Conservation (phyloP, 2,797 vertebrate species). For the Meriones psammophilus region DNA sequence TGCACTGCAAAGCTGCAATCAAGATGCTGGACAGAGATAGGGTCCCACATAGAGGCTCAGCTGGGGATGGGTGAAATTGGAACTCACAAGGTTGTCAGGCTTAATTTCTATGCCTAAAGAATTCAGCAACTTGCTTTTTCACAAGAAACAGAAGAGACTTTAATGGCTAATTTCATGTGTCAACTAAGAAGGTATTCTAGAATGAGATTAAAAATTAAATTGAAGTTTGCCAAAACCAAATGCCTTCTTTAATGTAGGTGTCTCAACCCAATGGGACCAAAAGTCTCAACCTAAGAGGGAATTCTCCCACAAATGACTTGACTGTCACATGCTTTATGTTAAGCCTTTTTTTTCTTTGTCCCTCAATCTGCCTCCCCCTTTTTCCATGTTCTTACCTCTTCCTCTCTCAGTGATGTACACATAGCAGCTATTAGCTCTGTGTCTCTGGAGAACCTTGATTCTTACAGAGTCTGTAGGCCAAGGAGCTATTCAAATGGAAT, state of each 20-base stretch:
- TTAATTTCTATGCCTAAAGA: not conserved
- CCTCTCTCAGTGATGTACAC: not conserved
- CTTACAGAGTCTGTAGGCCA: not conserved
- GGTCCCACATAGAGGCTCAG: not conserved
- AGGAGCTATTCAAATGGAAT: not conserved
- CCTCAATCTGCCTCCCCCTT: not conserved
- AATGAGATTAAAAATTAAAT: not conserved
- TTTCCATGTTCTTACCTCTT: not conserved
- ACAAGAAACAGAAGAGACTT: not conserved
- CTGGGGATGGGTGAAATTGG: not conserved
- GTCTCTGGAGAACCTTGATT: not conserved
- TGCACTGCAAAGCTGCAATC: not conserved
- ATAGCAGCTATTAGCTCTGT: not conserved
- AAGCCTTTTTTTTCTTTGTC: no score
- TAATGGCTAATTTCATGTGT: not conserved
- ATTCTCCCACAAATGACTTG: not conserved
- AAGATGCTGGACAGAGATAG: not conserved
- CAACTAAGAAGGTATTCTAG: not conserved
- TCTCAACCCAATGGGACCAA: not conserved
- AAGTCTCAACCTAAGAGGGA: not conserved
- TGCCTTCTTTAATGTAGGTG: not conserved
- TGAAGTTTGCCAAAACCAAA: not conserved
- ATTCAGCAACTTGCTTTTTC: not conserved
- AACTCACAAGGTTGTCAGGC: not conserved
- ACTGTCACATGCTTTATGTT: not conserved